These are phyloP conservation scores for Amphibalanus amphitrite DNA, from an alignment of 1,140 invertebrate species.

Conservation along the genomic window DNA sequence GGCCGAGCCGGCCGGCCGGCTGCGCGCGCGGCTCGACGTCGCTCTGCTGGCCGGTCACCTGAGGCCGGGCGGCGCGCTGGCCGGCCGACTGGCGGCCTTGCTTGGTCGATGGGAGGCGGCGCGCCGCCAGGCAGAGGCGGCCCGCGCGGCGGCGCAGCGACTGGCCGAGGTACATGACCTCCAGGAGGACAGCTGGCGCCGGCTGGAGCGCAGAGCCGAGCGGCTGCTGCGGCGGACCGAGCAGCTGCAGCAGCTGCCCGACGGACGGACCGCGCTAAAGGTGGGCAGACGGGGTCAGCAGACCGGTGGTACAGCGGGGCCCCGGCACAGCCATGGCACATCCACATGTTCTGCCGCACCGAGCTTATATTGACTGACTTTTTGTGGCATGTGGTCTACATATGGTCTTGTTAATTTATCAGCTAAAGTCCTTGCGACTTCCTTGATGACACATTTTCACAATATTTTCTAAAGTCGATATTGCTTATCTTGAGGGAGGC, in stretches of 20 bases:
- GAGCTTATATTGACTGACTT: too few species aligned
- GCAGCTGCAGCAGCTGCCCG: background rate
- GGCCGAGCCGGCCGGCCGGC: background rate
- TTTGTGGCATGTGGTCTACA: too few species aligned
- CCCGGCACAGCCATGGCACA: too few species aligned
- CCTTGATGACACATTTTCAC: too few species aligned
- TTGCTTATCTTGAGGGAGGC: too few species aligned
- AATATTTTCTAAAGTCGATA: too few species aligned
- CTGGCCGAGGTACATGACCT: background rate
- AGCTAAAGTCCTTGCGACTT: too few species aligned
- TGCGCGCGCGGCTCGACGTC: background rate
- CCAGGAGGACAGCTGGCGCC: background rate
- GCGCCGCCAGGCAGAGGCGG: background rate
- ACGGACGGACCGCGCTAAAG: too few species aligned
- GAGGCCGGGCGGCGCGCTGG: background rate
- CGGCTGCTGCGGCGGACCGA: background rate
- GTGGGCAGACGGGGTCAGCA: too few species aligned
- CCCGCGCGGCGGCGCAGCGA: background rate
- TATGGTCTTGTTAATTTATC: too few species aligned
- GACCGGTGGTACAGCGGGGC: too few species aligned
- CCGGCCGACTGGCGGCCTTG: background rate
- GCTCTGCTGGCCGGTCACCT: background rate
- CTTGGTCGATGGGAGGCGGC: background rate
- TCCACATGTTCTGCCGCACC: too few species aligned
- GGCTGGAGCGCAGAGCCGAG: background rate